Conservation (phyloP, 2,113 vertebrate genomes). For the Laticauda laticaudata region DNA sequence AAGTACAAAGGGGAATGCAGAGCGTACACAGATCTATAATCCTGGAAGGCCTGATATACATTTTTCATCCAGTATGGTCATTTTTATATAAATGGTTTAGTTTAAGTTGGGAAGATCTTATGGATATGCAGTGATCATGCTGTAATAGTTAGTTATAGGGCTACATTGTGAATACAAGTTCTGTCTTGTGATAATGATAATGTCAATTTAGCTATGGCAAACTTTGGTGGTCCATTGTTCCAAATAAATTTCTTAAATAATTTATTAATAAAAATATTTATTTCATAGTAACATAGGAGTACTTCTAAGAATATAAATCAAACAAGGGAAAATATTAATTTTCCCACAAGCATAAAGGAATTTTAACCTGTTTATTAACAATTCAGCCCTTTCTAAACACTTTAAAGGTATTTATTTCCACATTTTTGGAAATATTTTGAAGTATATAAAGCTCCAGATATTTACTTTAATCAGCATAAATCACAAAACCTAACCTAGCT, state of each 20-base stretch:
- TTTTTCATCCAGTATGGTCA: not conserved
- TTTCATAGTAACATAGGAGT: not conserved
- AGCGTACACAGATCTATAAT: not conserved
- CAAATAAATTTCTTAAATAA: not conserved
- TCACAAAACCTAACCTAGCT: not conserved
- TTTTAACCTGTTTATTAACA: not conserved
- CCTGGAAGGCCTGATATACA: not conserved
- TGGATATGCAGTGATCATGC: not conserved
- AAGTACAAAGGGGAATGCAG: not conserved
- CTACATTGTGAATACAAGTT: slow-evolving; percentile 25
- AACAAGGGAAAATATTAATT: not conserved
- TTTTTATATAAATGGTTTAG: not conserved
- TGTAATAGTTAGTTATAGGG: not conserved
- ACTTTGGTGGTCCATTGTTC: not conserved
- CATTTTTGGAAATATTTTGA: not conserved
- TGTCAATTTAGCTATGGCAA: not conserved
- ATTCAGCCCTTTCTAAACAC: not conserved
- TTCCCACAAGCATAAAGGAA: not conserved
- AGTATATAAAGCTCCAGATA: not conserved
- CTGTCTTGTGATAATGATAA: not conserved
- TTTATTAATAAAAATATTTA: not conserved
- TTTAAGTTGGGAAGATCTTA: not conserved
- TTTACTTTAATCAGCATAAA: not conserved
- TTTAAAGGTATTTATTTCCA: not conserved
- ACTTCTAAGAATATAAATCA: not conserved